phyloP scores from a whole-genome alignment of 1,140 invertebrate genomes.

The Drosophila mauritiana region DNA sequence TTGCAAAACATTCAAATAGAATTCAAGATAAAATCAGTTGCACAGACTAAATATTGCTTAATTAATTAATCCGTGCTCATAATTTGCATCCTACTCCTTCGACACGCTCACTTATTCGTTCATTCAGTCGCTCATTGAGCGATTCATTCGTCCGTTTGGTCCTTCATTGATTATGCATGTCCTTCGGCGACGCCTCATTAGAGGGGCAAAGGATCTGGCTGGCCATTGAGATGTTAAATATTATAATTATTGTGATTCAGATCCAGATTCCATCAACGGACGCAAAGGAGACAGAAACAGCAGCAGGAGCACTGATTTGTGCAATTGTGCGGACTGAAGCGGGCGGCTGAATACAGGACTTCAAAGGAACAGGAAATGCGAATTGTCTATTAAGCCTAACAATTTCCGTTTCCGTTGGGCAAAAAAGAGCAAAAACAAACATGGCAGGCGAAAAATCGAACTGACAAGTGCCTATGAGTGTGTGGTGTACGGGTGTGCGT shows the following conservation, averaged over 20 bases:
- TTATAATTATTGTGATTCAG: constrained; percentile 44
- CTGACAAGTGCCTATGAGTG: constrained; percentile 2
- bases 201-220: constrained; percentile 1
- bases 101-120: not conserved
- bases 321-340: constrained; percentile 48
- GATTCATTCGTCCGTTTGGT: constrained; percentile 21
- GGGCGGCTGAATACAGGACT: constrained; percentile 15
- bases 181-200: constrained; percentile 48
- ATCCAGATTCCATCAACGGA: not conserved
- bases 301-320: constrained; percentile 45
- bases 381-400: constrained; percentile 83
- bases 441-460: constrained; percentile 19
- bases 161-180: constrained; percentile 43
- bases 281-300: not conserved
- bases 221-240: constrained; percentile 40
- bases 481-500: constrained; percentile 2
- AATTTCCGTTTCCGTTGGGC: constrained; percentile 75
- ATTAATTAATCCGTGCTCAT: constrained; percentile 13
- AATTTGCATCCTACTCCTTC: constrained; percentile 14
- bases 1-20: no score
- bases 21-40: not conserved
- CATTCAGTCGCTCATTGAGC: constrained; percentile 13
- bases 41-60: not conserved
- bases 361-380: constrained; percentile 65
- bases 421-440: constrained; percentile 21